Percentiles rank a stretch among this genome's conserved stretches.
These are phyloP conservation scores for Lithobates sylvaticus DNA, from an alignment of 2,797 vertebrate species.

Conservation along the genomic window DNA sequence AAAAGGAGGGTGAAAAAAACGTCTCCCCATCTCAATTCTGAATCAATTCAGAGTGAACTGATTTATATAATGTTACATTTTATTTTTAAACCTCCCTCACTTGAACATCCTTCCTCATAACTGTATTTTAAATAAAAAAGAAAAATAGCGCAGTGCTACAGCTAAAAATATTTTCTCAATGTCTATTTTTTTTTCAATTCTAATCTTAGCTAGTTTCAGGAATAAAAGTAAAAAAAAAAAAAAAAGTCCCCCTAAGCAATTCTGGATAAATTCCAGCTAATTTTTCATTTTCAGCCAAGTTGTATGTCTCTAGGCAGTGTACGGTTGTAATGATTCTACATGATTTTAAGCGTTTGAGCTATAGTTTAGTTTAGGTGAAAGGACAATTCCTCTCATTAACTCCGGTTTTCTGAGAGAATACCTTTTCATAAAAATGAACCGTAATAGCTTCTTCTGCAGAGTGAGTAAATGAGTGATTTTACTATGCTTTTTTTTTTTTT, in stretches of 20 bases:
- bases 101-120: neutral
- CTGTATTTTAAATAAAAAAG: constrained; percentile 12
- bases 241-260: constrained; percentile 4
- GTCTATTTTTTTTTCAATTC: constrained; percentile 4
- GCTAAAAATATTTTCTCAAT: neutral
- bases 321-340: constrained; percentile 38
- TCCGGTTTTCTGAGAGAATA: constrained; percentile 11
- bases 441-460: constrained; percentile 35
- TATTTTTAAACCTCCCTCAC: no score
- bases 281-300: constrained; percentile 34
- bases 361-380: constrained; percentile 47
- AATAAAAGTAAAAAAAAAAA: neutral
- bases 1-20: neutral
- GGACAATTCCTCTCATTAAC: constrained; percentile 46
- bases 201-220: neutral
- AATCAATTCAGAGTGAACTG: no score
- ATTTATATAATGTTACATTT: no score
- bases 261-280: constrained; percentile 11
- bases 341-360: constrained; percentile 28
- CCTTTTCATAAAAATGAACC: constrained; percentile 16
- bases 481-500: neutral
- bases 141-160: neutral
- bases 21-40: no score
- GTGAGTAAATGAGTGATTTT: neutral
- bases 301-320: constrained; percentile 31